Evolutionary conservation across 2,113 vertebrate species (phyloP).

Genomic region (Hyperoodon ampullatus): DNA sequence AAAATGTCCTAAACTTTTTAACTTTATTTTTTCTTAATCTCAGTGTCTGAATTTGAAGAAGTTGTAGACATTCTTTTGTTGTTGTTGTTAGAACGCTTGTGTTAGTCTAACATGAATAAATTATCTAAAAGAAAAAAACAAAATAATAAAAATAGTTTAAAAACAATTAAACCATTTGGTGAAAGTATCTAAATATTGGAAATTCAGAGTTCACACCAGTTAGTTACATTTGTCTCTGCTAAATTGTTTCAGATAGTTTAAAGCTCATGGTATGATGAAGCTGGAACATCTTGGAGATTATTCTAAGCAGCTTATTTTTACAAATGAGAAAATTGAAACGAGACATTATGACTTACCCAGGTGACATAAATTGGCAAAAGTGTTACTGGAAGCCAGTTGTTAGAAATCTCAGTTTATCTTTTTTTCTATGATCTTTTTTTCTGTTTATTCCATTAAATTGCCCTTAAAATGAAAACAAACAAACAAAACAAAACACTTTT

Average conservation of each 20-base stretch:
- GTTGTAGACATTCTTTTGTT: neutral
- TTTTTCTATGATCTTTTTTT: neutral
- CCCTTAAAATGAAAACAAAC: neutral
- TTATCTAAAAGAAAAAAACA: neutral
- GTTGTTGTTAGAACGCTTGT: neutral
- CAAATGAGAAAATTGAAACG: neutral
- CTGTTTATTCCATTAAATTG: neutral
- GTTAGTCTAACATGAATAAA: neutral
- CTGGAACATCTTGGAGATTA: neutral
- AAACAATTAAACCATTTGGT: neutral
- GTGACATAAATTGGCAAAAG: neutral
- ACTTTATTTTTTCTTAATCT: neutral
- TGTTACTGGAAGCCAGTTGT: neutral
- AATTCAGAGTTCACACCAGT: neutral
- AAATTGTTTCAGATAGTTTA: neutral
- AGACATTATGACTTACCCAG: neutral
- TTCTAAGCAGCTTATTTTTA: constrained; percentile 1
- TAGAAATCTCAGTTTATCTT: neutral
- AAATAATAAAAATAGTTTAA: neutral
- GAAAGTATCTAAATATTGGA: neutral
- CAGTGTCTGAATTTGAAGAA: neutral
- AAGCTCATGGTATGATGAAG: neutral
- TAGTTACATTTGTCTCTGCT: neutral
- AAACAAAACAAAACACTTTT: neutral
- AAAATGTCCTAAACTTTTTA: neutral